Evolutionary conservation across 2,888 invertebrate species (phyloP).

Genomic region (Dyspetes luteomarginatus): DNA sequence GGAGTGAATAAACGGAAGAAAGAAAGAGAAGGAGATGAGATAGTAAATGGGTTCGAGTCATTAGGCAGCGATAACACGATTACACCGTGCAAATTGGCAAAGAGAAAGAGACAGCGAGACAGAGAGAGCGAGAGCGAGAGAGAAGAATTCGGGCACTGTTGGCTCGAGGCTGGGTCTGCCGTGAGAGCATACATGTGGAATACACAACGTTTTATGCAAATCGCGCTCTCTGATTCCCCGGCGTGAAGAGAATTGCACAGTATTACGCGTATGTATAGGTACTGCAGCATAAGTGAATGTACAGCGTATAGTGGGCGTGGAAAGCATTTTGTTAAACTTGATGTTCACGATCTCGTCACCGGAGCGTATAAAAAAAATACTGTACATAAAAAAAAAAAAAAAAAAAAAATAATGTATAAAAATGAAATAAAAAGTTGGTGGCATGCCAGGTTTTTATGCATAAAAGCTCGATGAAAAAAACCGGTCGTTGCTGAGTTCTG

Average conservation of each 20-base stretch:
- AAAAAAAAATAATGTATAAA: constrained; percentile 18
- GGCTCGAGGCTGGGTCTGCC: constrained; percentile 11
- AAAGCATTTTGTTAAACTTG: constrained; percentile 50
- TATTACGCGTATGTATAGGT: constrained; percentile 19
- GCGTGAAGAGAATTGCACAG: constrained; percentile 40
- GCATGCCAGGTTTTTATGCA: constrained; percentile 19
- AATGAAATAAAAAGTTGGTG: constrained; percentile 22
- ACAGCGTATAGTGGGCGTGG: not conserved
- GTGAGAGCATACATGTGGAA: constrained; percentile 40
- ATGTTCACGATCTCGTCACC: constrained; percentile 55
- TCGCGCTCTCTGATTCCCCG: constrained; percentile 16
- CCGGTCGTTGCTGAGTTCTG: constrained; percentile 26
- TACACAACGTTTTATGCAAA: constrained; percentile 65
- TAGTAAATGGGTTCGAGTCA: constrained; percentile 50
- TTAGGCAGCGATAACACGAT: constrained; percentile 62
- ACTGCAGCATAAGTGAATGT: constrained; percentile 19
- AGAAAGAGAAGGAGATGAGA: constrained; percentile 8
- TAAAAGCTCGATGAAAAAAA: constrained; percentile 5
- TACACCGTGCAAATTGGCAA: constrained; percentile 59
- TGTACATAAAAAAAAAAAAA: not conserved
- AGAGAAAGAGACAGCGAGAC: constrained; percentile 12
- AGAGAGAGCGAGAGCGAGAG: not conserved
- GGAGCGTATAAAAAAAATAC: not conserved
- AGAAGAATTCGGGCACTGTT: constrained; percentile 33
- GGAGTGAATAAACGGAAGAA: constrained; percentile 9